Evolutionary conservation across 53 echinoderm and acorn worm species (phyloP).

Genomic region (Holothuria scabra): DNA sequence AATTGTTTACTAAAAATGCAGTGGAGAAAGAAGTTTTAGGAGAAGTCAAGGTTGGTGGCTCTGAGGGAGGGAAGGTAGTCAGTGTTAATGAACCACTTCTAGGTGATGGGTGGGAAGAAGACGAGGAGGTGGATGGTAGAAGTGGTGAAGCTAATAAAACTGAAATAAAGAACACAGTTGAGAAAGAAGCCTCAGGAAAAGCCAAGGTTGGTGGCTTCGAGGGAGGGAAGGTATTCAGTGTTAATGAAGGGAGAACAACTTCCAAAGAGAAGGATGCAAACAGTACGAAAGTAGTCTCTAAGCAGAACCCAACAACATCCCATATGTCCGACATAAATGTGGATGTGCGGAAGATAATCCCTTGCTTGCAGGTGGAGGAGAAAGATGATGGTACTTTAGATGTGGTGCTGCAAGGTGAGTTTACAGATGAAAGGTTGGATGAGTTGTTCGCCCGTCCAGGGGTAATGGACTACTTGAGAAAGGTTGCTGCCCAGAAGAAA

Average conservation of each 20-base stretch:
- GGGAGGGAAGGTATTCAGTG: not conserved
- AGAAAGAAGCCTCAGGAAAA: not conserved
- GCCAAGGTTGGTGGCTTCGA: not conserved
- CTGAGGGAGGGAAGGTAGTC: not conserved
- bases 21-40: not conserved
- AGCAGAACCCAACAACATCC: not conserved
- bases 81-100: not conserved
- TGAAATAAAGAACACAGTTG: no score
- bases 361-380: constrained; percentile 74
- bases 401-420: constrained; percentile 83
- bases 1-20: no score
- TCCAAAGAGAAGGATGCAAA: not conserved
- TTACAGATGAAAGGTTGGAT: constrained; percentile 76
- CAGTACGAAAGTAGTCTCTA: not conserved
- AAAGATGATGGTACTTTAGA: constrained; percentile 82
- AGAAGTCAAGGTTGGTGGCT: not conserved
- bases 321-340: constrained; percentile 25
- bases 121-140: constrained; percentile 7
- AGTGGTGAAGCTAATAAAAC: not conserved
- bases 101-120: constrained; percentile 40
- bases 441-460: constrained; percentile 85
- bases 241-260: no score
- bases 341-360: constrained; percentile 63
- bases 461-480: constrained; percentile 88
- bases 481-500: constrained; percentile 61